phyloP scores from a whole-genome alignment of 2,888 invertebrate species.

The Drosophila flavopinicola region DNA sequence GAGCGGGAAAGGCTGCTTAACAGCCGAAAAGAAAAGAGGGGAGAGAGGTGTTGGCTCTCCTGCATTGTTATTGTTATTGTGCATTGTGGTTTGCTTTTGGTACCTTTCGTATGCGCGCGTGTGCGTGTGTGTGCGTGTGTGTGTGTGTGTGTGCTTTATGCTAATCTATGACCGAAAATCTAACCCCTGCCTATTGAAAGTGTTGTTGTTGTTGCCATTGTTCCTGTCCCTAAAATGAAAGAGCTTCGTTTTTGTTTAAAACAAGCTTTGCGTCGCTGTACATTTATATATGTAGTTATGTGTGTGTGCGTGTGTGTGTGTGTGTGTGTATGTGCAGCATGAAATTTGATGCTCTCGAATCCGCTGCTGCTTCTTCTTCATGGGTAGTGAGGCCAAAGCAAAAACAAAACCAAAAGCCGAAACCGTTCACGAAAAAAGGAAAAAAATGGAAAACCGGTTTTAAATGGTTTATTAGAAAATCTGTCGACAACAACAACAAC shows the following conservation, averaged over 20 bases:
- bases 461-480: conserved; percentile 78
- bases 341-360: conserved; percentile 74
- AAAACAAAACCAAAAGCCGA: conserved; percentile 58
- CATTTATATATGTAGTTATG: not conserved
- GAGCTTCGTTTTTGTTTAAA: conserved; percentile 71
- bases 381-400: conserved; percentile 52
- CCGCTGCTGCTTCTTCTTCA: conserved; percentile 35
- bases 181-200: conserved; percentile 69
- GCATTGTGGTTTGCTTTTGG: conserved; percentile 63
- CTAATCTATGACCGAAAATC: conserved; percentile 73
- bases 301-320: conserved; percentile 1
- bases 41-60: conserved; percentile 4
- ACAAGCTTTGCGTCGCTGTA: conserved; percentile 63
- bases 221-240: conserved; percentile 53
- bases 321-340: conserved; percentile 56
- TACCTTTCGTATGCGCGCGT: conserved; percentile 25
- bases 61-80: conserved; percentile 53
- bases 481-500: conserved; percentile 61
- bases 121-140: conserved; percentile 32
- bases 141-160: conserved; percentile 54
- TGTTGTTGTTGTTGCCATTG: conserved; percentile 51
- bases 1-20: conserved; percentile 5
- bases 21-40: conserved; percentile 11
- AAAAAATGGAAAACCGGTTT: conserved; percentile 70
- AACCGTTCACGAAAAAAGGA: conserved; percentile 63